phyloP scores from a whole-genome alignment of 2,113 vertebrate species.

The Trogon surrucura region DNA sequence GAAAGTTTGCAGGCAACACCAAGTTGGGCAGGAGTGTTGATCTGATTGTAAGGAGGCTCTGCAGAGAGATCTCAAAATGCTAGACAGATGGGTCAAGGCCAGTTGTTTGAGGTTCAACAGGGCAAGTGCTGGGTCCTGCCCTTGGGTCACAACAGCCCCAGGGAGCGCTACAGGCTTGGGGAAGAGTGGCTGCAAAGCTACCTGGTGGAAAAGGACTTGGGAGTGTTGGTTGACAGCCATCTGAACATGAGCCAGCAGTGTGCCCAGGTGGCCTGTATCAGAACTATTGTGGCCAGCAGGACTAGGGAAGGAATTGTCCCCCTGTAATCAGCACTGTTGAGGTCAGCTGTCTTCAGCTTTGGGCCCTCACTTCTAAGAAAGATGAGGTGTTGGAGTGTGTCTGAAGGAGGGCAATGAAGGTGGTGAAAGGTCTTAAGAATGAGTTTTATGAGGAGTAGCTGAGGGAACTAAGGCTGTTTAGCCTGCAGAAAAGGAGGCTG shows the following conservation, averaged over 20 bases:
- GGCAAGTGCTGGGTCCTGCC: background rate
- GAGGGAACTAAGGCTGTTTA: background rate
- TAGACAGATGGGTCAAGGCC: fast-evolving
- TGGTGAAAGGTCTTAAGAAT: background rate
- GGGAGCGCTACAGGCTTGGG: too few species aligned
- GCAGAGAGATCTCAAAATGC: background rate
- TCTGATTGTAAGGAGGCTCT: background rate
- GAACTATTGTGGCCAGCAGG: background rate
- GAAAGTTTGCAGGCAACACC: background rate
- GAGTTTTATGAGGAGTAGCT: too few species aligned
- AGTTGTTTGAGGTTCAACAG: background rate
- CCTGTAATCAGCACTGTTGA: background rate
- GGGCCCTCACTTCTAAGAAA: background rate
- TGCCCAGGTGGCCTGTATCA: background rate
- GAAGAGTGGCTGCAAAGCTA: background rate
- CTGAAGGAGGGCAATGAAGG: background rate
- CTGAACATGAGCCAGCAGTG: background rate
- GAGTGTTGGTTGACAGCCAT: fast-evolving
- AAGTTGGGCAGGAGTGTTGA: background rate
- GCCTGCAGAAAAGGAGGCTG: background rate
- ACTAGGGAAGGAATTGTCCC: background rate
- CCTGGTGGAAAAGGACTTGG: fast-evolving
- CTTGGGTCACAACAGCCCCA: background rate
- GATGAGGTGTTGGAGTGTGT: too few species aligned
- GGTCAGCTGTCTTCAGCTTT: background rate